phyloP scores from a whole-genome alignment of 2,888 invertebrate species.

The Onthophagus sagittarius region DNA sequence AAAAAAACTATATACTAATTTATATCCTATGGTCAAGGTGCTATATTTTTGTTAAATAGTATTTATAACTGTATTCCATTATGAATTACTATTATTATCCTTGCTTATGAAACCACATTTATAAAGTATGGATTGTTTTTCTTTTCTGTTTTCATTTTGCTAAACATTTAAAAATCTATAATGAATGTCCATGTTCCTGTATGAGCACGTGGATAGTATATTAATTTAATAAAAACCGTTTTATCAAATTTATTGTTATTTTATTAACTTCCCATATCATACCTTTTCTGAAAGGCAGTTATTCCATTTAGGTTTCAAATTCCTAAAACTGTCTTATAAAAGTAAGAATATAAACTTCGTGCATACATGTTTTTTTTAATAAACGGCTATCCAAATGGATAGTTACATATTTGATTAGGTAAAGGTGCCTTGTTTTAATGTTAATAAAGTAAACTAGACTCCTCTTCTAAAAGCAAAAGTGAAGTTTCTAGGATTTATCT shows the following conservation, averaged over 20 bases:
- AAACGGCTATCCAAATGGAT: no score
- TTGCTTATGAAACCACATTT: slow-evolving; percentile 24
- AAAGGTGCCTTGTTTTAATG: no score
- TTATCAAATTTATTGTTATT: not conserved
- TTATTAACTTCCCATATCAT: not conserved
- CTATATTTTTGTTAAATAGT: slow-evolving; percentile 27
- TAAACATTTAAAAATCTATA: slow-evolving; percentile 20
- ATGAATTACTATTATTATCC: slow-evolving; percentile 16
- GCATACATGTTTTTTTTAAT: no score
- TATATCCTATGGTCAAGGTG: slow-evolving; percentile 25
- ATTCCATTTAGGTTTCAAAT: no score
- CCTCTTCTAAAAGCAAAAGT: no score
- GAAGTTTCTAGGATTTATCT: no score
- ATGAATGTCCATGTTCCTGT: slow-evolving; percentile 14
- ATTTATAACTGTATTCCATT: slow-evolving; percentile 26
- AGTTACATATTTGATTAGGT: no score
- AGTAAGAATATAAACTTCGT: no score
- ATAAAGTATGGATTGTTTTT: slow-evolving; percentile 25
- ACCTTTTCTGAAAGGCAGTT: no score
- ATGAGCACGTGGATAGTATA: slow-evolving; percentile 23
- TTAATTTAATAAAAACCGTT: slow-evolving; percentile 23
- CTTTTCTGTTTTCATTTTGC: slow-evolving; percentile 18
- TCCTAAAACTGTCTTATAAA: no score
- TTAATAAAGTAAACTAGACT: no score
- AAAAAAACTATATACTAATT: slow-evolving; percentile 13